phyloP scores from a whole-genome alignment of 2,113 vertebrate genomes.

The Smithornis capensis region DNA sequence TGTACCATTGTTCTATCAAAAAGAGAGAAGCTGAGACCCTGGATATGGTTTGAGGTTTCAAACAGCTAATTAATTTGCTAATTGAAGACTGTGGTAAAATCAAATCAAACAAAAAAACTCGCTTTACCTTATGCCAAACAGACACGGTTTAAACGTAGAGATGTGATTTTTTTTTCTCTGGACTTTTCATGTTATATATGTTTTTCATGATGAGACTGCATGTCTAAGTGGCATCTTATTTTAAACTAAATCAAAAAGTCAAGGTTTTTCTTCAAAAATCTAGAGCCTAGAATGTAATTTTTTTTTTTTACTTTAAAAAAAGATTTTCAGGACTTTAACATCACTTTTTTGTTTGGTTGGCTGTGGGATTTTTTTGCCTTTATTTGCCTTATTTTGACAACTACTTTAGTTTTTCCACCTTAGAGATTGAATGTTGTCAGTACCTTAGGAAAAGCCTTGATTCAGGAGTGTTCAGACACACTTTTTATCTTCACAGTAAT shows the following conservation, averaged over 20 bases:
- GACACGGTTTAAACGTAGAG: not conserved
- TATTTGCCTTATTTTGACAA: not conserved
- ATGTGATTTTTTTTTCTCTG: not conserved
- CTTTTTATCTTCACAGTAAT: not conserved
- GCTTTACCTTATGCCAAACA: rapidly evolving
- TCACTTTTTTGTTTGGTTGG: not conserved
- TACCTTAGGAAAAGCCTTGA: not conserved
- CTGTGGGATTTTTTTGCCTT: too few species aligned
- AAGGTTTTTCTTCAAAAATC: not conserved
- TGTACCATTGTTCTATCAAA: not conserved
- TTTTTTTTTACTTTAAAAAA: not conserved
- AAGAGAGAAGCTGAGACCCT: not conserved
- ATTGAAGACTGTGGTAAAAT: not conserved
- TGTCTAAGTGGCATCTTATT: not conserved
- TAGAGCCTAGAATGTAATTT: not conserved
- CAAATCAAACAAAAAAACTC: not conserved
- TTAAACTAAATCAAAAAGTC: not conserved
- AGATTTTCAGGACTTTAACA: not conserved
- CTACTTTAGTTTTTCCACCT: not conserved
- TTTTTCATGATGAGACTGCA: not conserved
- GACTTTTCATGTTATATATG: not conserved
- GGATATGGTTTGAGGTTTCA: not conserved
- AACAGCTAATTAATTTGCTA: not conserved
- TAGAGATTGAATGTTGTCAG: not conserved
- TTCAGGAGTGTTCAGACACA: not conserved